Evolutionary conservation across 2,797 vertebrate species (phyloP).

Genomic region (Dryobates pubescens): DNA sequence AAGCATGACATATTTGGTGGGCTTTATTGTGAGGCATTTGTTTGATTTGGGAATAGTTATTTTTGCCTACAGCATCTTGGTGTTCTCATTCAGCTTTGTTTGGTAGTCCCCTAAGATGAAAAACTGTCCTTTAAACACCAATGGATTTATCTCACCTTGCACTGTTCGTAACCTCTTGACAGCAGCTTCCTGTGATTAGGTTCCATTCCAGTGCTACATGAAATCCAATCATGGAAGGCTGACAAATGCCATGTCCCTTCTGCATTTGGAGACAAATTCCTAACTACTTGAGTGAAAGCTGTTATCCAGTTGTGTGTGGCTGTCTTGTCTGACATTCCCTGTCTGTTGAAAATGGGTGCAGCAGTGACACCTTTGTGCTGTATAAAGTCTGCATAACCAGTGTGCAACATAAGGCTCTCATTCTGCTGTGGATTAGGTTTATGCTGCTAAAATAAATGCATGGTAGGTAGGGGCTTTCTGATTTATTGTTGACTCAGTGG

Average conservation of each 20-base stretch:
- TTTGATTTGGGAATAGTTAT: background rate
- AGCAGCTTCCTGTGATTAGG: conserved; percentile 40
- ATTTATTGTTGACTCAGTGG: background rate
- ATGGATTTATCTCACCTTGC: background rate
- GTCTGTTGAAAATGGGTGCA: background rate
- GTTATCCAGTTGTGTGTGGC: background rate
- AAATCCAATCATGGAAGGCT: conserved; percentile 49
- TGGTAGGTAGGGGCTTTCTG: background rate
- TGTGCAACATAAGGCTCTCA: background rate
- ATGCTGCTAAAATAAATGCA: background rate
- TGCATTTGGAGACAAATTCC: conserved; percentile 39
- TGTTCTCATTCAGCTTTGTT: background rate
- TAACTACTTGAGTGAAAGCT: background rate
- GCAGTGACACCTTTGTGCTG: background rate
- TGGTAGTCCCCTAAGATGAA: background rate
- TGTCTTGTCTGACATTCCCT: background rate
- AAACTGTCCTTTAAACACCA: background rate
- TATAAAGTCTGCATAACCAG: background rate
- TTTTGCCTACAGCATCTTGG: background rate
- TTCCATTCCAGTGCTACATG: conserved; percentile 77
- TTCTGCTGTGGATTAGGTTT: background rate
- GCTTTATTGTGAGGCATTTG: background rate
- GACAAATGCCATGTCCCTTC: conserved; percentile 38
- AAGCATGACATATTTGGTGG: background rate
- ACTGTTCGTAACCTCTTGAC: conserved; percentile 61